Conservation (phyloP, 1,140 invertebrate genomes). For the Drosophila leontia region DNA sequence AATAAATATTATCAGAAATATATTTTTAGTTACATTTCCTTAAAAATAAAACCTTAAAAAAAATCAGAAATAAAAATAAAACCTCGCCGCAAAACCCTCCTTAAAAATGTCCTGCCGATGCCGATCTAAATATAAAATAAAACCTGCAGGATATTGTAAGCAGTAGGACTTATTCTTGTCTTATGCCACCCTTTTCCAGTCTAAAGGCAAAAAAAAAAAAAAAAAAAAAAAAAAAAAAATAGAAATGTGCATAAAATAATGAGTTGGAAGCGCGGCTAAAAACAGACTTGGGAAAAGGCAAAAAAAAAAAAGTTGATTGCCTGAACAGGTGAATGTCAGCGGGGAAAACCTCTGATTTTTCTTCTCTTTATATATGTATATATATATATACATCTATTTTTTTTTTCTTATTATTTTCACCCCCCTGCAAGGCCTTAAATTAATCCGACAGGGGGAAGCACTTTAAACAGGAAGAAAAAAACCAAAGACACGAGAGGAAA, state of each 20-base stretch:
- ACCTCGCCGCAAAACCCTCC: no score
- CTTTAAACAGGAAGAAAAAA: conserved; percentile 32
- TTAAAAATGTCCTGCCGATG: background rate
- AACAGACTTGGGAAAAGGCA: conserved; percentile 18
- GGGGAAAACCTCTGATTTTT: background rate
- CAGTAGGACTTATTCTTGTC: background rate
- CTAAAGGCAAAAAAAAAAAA: background rate
- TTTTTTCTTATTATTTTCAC: conserved; percentile 11
- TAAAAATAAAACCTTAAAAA: no score
- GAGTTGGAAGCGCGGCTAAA: conserved; percentile 18
- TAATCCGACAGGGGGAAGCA: conserved; percentile 42
- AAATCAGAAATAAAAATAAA: no score
- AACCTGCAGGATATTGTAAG: background rate
- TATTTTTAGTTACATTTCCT: no score
- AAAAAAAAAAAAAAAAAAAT: background rate
- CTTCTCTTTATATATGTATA: background rate
- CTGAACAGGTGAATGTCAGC: conserved; percentile 49
- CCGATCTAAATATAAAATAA: background rate
- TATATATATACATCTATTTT: no score
- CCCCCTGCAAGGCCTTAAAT: conserved; percentile 25
- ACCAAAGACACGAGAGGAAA: conserved; percentile 37
- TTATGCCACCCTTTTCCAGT: conserved; percentile 18
- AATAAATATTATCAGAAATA: no score
- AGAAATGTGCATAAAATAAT: conserved; percentile 67
- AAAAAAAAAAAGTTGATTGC: conserved; percentile 61